Conservation (phyloP, 53 echinoderm and acorn worm genomes). For the Holothuria leucospilota region DNA sequence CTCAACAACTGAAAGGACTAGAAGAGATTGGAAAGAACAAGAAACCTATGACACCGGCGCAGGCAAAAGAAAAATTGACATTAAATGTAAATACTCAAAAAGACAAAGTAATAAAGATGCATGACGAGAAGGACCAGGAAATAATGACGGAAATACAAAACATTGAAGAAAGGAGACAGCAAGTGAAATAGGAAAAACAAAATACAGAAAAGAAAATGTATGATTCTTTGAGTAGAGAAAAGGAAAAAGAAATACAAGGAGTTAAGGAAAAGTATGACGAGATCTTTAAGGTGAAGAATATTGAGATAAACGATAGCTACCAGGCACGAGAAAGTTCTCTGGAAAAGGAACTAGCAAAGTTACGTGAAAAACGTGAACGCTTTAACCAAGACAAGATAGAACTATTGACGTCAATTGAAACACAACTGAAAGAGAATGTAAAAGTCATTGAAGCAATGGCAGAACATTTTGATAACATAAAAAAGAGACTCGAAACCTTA, state of each 20-base stretch:
- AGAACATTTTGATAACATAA: conserved; percentile 4
- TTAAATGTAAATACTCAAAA: neutral
- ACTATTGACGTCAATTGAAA: neutral
- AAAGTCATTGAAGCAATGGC: neutral
- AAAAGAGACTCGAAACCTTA: neutral
- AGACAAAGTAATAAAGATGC: neutral
- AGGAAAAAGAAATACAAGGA: neutral
- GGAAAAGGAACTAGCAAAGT: neutral
- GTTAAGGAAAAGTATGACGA: neutral
- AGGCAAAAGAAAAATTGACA: neutral
- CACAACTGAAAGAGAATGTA: neutral
- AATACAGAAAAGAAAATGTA: neutral
- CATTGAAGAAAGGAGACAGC: neutral
- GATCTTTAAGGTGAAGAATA: neutral
- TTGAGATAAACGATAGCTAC: neutral
- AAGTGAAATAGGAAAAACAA: neutral
- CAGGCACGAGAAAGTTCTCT: no score
- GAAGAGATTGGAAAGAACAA: neutral
- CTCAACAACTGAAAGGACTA: neutral
- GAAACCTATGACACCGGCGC: neutral
- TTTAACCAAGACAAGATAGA: neutral
- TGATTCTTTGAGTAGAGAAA: neutral
- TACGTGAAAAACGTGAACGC: neutral
- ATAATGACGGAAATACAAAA: neutral
- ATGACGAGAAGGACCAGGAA: neutral